phyloP scores from a whole-genome alignment of 2,797 vertebrate species.

The Rhinichthys osculus region DNA sequence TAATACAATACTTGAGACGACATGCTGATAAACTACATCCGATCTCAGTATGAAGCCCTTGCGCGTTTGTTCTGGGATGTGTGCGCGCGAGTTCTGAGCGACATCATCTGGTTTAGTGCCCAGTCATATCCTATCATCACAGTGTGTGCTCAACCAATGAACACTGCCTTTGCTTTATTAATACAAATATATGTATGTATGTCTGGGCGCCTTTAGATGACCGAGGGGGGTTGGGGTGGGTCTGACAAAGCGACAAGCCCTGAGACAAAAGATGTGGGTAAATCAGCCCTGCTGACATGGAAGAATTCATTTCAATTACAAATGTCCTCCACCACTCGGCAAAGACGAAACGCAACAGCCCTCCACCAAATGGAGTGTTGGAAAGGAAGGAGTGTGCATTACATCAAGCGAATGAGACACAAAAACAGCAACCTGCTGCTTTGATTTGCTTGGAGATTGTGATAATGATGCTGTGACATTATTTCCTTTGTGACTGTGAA shows the following conservation, averaged over 20 bases:
- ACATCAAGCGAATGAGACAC: constrained; percentile 5
- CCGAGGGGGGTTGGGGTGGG: neutral
- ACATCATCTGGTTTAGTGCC: constrained; percentile 50
- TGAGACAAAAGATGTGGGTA: constrained; percentile 29
- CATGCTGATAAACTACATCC: constrained; percentile 62
- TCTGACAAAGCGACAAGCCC: constrained; percentile 33
- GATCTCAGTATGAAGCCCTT: constrained; percentile 53
- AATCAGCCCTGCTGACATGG: constrained; percentile 47
- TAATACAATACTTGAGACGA: constrained; percentile 54
- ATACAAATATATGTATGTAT: constrained; percentile 62
- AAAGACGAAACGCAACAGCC: constrained; percentile 26
- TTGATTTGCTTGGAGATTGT: constrained; percentile 5
- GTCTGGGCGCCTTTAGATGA: neutral
- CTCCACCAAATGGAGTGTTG: neutral
- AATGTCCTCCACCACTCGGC: constrained; percentile 5
- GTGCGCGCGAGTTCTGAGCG: constrained; percentile 27
- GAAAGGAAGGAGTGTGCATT: constrained; percentile 11
- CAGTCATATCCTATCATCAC: constrained; percentile 60
- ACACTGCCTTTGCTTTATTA: constrained; percentile 77
- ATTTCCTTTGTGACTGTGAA: constrained; percentile 26
- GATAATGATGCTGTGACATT: constrained; percentile 31
- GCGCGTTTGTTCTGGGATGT: constrained; percentile 17
- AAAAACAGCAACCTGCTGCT: constrained; percentile 36
- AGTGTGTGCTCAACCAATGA: constrained; percentile 64
- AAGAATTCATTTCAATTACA: constrained; percentile 46